phyloP scores from a whole-genome alignment of 2,113 vertebrate genomes.

The Cavia aperea region DNA sequence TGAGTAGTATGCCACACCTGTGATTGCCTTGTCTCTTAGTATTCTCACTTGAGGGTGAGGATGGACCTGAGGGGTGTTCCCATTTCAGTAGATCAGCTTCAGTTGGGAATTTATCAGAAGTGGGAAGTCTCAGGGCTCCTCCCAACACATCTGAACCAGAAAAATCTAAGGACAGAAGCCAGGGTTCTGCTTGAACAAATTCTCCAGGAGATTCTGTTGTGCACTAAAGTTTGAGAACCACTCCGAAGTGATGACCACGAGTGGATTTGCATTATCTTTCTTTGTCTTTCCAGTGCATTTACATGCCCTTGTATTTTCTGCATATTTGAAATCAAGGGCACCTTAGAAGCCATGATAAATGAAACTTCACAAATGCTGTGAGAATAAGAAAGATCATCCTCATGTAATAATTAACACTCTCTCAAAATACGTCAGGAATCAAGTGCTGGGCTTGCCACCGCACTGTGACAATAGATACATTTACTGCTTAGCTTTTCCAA shows the following conservation, averaged over 20 bases:
- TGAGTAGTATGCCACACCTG: neutral
- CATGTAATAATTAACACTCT: neutral
- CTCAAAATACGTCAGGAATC: neutral
- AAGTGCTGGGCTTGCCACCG: neutral
- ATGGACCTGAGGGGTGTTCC: neutral
- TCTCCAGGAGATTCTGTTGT: neutral
- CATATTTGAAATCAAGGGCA: neutral
- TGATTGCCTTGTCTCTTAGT: neutral
- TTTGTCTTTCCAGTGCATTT: neutral
- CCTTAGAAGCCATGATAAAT: neutral
- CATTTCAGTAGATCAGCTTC: neutral
- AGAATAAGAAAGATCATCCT: neutral
- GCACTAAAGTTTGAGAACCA: neutral
- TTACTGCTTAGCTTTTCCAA: neutral
- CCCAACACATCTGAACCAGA: neutral
- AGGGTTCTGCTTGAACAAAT: neutral
- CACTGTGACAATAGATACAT: neutral
- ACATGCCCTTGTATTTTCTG: neutral
- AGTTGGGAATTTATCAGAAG: neutral
- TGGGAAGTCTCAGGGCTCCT: neutral
- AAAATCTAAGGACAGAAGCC: neutral
- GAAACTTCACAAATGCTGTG: neutral
- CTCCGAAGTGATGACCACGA: neutral
- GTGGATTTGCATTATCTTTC: neutral
- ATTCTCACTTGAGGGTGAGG: neutral